Evolutionary conservation across 2,113 vertebrate genomes (phyloP).

Genomic region (Hemiscyllium ocellatum): DNA sequence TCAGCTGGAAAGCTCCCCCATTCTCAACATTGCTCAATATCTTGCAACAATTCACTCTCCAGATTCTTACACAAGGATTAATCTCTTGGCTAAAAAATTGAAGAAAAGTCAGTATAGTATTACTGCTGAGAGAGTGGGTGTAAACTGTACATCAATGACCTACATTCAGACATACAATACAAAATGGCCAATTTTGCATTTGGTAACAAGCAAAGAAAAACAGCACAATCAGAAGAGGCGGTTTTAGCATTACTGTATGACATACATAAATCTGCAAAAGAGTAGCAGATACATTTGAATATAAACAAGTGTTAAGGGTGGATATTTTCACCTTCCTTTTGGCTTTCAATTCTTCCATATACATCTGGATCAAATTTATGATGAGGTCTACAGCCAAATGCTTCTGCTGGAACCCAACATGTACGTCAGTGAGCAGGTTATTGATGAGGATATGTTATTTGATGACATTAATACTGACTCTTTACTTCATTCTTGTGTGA

Average conservation of each 20-base stretch:
- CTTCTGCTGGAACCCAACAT: neutral
- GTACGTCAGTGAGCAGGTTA: neutral
- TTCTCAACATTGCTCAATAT: neutral
- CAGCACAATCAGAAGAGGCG: neutral
- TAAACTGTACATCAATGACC: neutral
- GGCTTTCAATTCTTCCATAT: neutral
- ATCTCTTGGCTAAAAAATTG: neutral
- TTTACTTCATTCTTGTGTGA: neutral
- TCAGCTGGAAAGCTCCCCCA: too few relatives aligned
- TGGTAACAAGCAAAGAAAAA: neutral
- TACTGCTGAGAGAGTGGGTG: neutral
- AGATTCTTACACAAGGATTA: neutral
- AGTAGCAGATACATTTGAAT: neutral
- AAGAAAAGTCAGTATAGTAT: neutral
- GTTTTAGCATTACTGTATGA: neutral
- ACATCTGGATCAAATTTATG: neutral
- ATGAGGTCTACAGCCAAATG: neutral
- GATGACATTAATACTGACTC: neutral
- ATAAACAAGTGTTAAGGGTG: neutral
- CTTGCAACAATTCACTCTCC: neutral
- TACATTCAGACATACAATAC: neutral
- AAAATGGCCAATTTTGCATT: neutral
- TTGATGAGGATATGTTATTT: neutral
- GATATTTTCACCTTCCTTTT: neutral
- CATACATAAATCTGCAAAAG: neutral